Evolutionary conservation across 1,140 invertebrate genomes (phyloP).

Genomic region (Branchinecta lindahli): DNA sequence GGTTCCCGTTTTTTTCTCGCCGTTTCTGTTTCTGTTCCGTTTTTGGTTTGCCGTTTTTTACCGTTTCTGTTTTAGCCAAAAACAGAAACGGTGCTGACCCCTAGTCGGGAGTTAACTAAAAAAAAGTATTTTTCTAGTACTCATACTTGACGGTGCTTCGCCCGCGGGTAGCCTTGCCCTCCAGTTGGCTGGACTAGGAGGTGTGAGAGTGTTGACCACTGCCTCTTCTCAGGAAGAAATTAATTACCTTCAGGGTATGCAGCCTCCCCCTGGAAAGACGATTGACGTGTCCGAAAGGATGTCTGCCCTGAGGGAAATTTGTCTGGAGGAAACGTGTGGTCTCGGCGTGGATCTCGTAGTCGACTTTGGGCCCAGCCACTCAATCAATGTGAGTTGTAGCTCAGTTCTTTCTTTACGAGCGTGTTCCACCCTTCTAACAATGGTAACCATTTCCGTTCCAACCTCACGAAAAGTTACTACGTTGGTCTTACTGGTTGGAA

Average conservation of each 20-base stretch:
- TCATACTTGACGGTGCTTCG: conserved; percentile 36
- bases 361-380: conserved; percentile 32
- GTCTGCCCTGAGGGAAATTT: conserved; percentile 29
- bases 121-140: conserved; percentile 23
- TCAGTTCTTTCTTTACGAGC: conserved; percentile 11
- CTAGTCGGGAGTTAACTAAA: too few species aligned
- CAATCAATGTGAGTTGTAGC: conserved; percentile 12
- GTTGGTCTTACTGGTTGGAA: too few species aligned
- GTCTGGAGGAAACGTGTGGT: conserved; percentile 36
- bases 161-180: conserved; percentile 33
- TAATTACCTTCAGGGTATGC: conserved; percentile 30
- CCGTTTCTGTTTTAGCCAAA: too few species aligned
- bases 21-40: too few species aligned
- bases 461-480: too few species aligned
- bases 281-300: conserved; percentile 32
- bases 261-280: conserved; percentile 29
- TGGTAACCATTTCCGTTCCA: too few species aligned
- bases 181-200: conserved; percentile 35
- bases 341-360: conserved; percentile 36
- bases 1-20: too few species aligned
- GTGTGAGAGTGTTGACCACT: conserved; percentile 35
- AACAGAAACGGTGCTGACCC: too few species aligned
- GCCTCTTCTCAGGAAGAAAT: conserved; percentile 31
- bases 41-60: too few species aligned
- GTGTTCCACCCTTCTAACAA: too few species aligned